These are phyloP conservation scores for Eubasilissa regina DNA, from an alignment of 1,140 invertebrate species.

Conservation along the genomic window DNA sequence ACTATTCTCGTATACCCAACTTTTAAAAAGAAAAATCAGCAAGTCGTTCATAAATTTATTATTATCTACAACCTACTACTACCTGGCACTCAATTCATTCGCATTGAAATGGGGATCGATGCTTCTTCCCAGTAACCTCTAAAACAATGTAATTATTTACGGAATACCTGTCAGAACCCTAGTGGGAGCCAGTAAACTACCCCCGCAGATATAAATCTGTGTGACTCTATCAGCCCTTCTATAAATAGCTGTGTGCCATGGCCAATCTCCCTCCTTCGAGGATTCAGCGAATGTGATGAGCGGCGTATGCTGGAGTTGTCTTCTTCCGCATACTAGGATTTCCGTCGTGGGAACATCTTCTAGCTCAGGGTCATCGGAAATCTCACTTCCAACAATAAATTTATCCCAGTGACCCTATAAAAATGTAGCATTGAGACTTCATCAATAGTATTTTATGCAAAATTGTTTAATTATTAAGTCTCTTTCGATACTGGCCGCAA, in stretches of 20 bases:
- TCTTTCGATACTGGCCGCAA: too few relatives aligned
- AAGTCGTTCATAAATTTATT: background rate
- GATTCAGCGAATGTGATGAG: background rate
- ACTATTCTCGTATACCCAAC: background rate
- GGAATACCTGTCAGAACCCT: conserved; percentile 8
- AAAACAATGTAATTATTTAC: background rate
- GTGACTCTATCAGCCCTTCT: background rate
- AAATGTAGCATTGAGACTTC: too few relatives aligned
- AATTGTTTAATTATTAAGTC: too few relatives aligned
- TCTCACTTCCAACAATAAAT: background rate
- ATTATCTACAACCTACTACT: background rate
- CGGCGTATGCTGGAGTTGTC: background rate
- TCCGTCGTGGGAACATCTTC: background rate
- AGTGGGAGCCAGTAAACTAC: conserved; percentile 21
- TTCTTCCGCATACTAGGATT: conserved; percentile 4
- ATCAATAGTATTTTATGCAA: too few relatives aligned
- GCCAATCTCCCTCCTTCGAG: conserved; percentile 49
- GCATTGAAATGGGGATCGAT: too few relatives aligned
- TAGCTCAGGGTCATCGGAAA: background rate
- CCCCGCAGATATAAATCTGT: conserved; percentile 46
- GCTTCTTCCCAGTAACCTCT: background rate
- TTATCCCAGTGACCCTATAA: conserved; percentile 24
- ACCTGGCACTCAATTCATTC: too few relatives aligned
- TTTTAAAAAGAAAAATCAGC: background rate
- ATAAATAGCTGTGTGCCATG: conserved; percentile 51